phyloP scores from a whole-genome alignment of 1,140 invertebrate species.

The Drosophila santomea region DNA sequence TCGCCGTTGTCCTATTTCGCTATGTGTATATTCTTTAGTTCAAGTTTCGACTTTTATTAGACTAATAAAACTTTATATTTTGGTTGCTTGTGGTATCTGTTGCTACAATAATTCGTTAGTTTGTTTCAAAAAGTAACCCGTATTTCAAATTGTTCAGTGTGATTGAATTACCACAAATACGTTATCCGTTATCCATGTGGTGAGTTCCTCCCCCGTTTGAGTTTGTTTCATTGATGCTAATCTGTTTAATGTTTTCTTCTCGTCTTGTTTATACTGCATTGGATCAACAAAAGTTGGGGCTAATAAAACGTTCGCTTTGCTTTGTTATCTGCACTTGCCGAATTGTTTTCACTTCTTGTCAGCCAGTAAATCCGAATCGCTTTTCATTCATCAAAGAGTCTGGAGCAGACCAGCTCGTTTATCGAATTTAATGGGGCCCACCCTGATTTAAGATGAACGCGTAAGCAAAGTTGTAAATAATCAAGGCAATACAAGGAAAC shows the following conservation, averaged over 20 bases:
- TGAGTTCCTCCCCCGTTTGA: slow-evolving; percentile 19
- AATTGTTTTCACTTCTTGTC: slow-evolving; percentile 31
- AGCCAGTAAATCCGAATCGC: slow-evolving; percentile 29
- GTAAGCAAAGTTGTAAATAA: slow-evolving; percentile 27
- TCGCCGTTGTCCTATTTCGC: slow-evolving; percentile 29
- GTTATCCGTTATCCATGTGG: slow-evolving; percentile 33
- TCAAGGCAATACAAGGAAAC: slow-evolving; percentile 1
- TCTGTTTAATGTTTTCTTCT: slow-evolving; percentile 35
- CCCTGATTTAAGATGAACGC: slow-evolving; percentile 28
- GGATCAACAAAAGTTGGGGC: slow-evolving; percentile 30
- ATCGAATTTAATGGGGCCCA: slow-evolving; percentile 27
- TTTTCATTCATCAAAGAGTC: slow-evolving; percentile 26
- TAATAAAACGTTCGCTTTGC: slow-evolving; percentile 52
- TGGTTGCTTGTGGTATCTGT: slow-evolving; percentile 30
- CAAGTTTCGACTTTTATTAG: slow-evolving; percentile 49
- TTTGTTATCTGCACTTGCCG: slow-evolving; percentile 24
- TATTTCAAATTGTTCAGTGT: slow-evolving; percentile 71
- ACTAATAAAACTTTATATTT: slow-evolving; percentile 54
- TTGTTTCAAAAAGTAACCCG: slow-evolving; percentile 72
- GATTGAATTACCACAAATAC: slow-evolving; percentile 41
- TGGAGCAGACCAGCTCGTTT: slow-evolving; percentile 15
- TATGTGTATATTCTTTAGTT: slow-evolving; percentile 40
- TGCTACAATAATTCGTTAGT: slow-evolving; percentile 45
- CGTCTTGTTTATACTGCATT: slow-evolving; percentile 35
- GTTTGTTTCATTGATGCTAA: slow-evolving; percentile 24